Evolutionary conservation across 2,113 vertebrate genomes (phyloP), one percentile per base, ranked within the genome.

Genomic region (Rhea americana): DNA sequence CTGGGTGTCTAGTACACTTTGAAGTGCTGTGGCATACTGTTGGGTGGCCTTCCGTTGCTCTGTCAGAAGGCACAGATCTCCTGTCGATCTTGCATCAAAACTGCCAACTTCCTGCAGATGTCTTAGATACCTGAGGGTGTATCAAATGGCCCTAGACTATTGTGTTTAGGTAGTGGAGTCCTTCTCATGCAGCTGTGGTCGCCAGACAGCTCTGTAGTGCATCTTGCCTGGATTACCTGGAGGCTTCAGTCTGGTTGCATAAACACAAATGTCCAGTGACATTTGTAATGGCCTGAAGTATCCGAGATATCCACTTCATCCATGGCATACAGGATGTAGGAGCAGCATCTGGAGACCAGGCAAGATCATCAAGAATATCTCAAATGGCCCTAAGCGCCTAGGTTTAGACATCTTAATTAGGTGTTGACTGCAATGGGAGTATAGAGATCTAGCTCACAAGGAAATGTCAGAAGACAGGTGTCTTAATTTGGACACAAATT

Each of bases 331-430:
- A 26, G 30, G 39, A 58, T 78, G 26, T 24, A 83, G 50, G 13
- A 88, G n/a, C 17, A 67, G 22, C 22, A 74, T 48, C 37, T 92
- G 63, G 66, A 92, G 61, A 13, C 47, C 22, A 30, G 50, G 47
- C 9, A 80, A 35, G 25, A 28, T 66, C 41, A n/a, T 28, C 63
- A 71, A 91, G 39, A 61, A 35, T 37, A 37, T 80, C 28, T 66
- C 12, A 62, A 48, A n/a, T 4, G 22, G 13, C 17, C 7, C 2
- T 30, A 25, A 3, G 5, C 1, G 0, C 14, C 17, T 13, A 14
- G 39, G 63, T 74, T 88, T 65, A 50, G 45, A 24, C 32, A 68
- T 37, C 30, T 83, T 35, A 35, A 35, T 35, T 35, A 35, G 35
- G 35, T 35, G 35, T 35, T 35, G 48, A 25, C 28, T 65, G 25